Base-by-base conservation (phyloP, 2,113 vertebrate genomes). In the Lepus europaeus region DNA sequence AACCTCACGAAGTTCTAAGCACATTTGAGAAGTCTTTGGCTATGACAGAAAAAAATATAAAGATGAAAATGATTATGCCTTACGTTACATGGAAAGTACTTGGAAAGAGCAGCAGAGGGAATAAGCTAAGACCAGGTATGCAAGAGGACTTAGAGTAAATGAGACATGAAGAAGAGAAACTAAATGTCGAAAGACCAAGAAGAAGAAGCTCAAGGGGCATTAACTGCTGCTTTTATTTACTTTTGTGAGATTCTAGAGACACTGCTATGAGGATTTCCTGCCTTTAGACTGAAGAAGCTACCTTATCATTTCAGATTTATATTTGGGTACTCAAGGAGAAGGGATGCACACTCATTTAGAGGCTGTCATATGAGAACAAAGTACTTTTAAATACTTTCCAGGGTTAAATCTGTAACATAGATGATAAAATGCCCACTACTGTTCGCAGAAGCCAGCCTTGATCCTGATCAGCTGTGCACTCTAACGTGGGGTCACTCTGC, bases 61-160 rank as follows among this genome's bases (percentile, higher is more conserved):
- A 33, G 33, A 33, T 33, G 33, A 33, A 33, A 33, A 33, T 33
- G 33, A 33, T 33, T 33, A 33, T 33, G 33, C 33, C 33, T 33
- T 33, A 97, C 98, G 81, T 64, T 86, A 23, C 99, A 99, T 98
- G 99, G 98, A 39, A 39, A 39, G 39, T 39, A 39, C 45, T 96
- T 99, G 99, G 99, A 99, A 97, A 98, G 99, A 99, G 76, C 97
- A 99, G 95, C 99, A 99, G 97, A 99, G 99, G 88, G 99, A 99
- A 96, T 99, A 99, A 97, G 99, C 99, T 33, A 99, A 99, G 98
- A 97, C 80, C 99, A 19, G 99, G 99, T 82, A 99, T 99, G 84
- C 98, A 99, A 53, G 99, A 99, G 88, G 99, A 99, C 93, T 97
- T 99, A 59, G 99, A 99, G 96, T 99, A 99, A 97, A 94, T 99